Base-by-base conservation (phyloP, 1,140 invertebrate genomes). In the Bombyx mandarina region DNA sequence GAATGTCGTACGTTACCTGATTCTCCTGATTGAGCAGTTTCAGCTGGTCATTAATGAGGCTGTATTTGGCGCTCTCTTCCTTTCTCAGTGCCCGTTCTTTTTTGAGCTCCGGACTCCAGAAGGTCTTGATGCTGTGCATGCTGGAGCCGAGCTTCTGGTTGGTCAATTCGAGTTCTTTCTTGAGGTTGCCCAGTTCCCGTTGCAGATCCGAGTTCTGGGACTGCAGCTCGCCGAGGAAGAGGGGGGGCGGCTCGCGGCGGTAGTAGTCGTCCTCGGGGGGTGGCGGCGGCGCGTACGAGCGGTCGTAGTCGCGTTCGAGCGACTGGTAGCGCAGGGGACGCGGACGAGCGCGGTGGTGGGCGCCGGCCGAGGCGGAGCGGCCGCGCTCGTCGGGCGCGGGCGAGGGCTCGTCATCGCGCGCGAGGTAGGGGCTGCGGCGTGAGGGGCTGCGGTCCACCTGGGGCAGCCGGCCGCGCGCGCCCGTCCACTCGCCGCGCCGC, bases 121-220 rank as follows among this genome's bases (percentile, higher is more conserved):
- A 99, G 8, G 98, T 99, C 89, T 99, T 99, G 79, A 99, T 99
- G 86, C 96, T 98, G 88, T 99, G 98, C 98, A 99, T 99, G 73
- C 95, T 97, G 75, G 98, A 99, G 75, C 97, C 97, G 62, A 99
- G 90, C 87, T 99, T 99, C 88, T 99, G 97, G 88, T 99, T 99
- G 59, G 97, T 98, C 63, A 98, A 89, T 88, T 99, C 97, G 66
- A 99, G 91, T 78, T 99, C 98, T 77, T 98, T 96, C 86, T 99
- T 98, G 48, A 99, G 90, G 82, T 96, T 96, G n/a, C 94, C 95
- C 75, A 99, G 92, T 86, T 99, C 98, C n/a, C 95, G 91, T 79
- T 99, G 97, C 60, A 99, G 90, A 81, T 99, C 97, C 67, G 94
- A 94, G 82, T 99, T 97, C 89, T 98, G 96, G 71, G 95, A 93